Evolutionary conservation across 53 echinoderm and acorn worm genomes (phyloP), one percentile per base, ranked within the genome.

Genomic region (Temnopleurus reevesii): DNA sequence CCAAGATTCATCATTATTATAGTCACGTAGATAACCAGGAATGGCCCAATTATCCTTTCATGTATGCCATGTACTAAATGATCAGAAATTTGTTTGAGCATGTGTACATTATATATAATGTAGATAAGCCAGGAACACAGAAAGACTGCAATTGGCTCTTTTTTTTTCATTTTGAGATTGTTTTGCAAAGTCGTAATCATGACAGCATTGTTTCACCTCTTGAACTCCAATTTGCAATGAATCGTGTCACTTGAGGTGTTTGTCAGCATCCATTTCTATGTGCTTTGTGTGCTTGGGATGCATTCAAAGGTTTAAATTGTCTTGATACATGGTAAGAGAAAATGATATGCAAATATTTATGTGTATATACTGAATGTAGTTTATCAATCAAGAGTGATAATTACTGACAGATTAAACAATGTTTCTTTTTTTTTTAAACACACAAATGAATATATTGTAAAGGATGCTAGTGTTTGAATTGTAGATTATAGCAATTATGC

Each of bases 321-420:
- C 49, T 79, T 77, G 15, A 51, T 51, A 38, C 38, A n/a, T 45
- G 41, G n/a, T 36, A 46, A 47, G 49, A 21, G 28, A 49, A 79
- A 38, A 35, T 31, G 35, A 71, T 71, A 79, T 79, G 79, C 79
- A 79, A 77, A 79, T 79, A 79, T 79, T 79, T 79, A 79, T 79
- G 79, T 79, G 79, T 79, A 79, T 79, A 79, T 79, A 79, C 46
- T 79, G 79, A 79, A 71, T 71, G 71, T 79, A 49, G 46, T 79
- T 79, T 79, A 79, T 79, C 46, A 79, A 79, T 79, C 79, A 79
- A 47, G 79, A 15, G 28, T 46, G 79, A 28, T 79, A 79, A 79
- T 79, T 79, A 79, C 79, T 79, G 79, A 79, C 79, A 79, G 79
- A 79, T 46, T 47, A 79, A 49, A 49, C 4, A 12, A 28, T 47